Conservation (phyloP, 2,888 invertebrate species). For the Spilarctia lutea region DNA sequence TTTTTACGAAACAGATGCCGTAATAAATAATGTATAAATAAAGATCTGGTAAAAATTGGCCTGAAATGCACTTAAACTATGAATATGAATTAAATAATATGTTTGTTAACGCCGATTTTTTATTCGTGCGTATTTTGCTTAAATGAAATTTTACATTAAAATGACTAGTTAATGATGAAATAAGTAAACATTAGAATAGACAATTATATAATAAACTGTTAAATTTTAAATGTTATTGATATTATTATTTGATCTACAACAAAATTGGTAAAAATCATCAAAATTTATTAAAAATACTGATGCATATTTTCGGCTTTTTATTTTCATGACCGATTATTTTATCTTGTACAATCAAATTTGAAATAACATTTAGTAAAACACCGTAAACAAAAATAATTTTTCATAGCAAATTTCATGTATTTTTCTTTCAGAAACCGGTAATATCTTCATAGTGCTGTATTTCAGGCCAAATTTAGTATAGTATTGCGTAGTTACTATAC, state of each 20-base stretch:
- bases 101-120: neutral
- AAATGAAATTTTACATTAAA: neutral
- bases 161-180: neutral
- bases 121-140: neutral
- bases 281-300: neutral
- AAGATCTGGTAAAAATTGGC: constrained; percentile 10
- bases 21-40: constrained; percentile 24
- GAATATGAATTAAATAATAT: neutral
- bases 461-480: constrained; percentile 3
- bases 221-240: neutral
- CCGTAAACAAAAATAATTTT: neutral
- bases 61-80: constrained; percentile 1
- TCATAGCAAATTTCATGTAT: neutral
- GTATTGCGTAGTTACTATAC: constrained; percentile 2
- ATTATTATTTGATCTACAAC: neutral
- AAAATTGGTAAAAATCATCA: neutral
- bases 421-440: neutral
- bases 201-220: neutral
- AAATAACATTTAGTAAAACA: neutral
- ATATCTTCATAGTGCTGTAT: neutral
- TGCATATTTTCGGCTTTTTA: neutral
- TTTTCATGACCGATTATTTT: neutral
- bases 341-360: neutral
- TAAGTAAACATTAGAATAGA: neutral
- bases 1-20: constrained; percentile 48